Conservation (phyloP, 2,888 invertebrate genomes). For the Synergus laeviventris region DNA sequence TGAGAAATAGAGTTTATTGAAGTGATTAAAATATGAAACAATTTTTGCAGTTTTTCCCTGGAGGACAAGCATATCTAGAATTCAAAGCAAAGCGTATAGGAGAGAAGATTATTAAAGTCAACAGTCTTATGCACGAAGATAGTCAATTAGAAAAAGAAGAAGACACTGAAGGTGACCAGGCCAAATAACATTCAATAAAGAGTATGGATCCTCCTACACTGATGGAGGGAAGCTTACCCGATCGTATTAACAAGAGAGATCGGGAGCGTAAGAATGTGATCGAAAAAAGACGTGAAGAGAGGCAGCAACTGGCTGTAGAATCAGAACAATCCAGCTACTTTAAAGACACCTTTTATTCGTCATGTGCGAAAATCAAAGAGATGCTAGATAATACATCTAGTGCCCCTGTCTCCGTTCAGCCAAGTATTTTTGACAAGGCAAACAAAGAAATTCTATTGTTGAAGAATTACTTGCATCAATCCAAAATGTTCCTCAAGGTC, state of each 20-base stretch:
- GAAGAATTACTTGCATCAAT: slow-evolving; percentile 87
- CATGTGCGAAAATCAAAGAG: slow-evolving; percentile 82
- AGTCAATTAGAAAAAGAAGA: background rate
- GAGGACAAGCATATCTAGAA: background rate
- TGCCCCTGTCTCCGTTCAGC: slow-evolving; percentile 78
- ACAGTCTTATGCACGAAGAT: slow-evolving; percentile 20
- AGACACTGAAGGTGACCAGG: slow-evolving; percentile 1
- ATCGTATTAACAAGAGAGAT: slow-evolving; percentile 78
- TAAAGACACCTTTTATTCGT: slow-evolving; percentile 82
- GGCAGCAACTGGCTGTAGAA: slow-evolving; percentile 80
- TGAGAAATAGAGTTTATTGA: too few relatives aligned
- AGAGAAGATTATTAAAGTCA: slow-evolving; percentile 16
- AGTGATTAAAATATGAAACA: too few relatives aligned
- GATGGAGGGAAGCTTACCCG: slow-evolving; percentile 74
- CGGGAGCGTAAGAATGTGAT: slow-evolving; percentile 82
- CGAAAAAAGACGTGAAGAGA: slow-evolving; percentile 82
- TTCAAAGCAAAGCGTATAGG: background rate
- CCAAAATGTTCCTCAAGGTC: slow-evolving; percentile 87
- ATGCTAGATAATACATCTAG: slow-evolving; percentile 77
- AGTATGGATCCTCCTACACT: slow-evolving; percentile 60
- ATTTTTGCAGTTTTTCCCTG: slow-evolving; percentile 22
- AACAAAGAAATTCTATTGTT: slow-evolving; percentile 85
- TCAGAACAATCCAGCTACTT: slow-evolving; percentile 85
- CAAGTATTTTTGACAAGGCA: slow-evolving; percentile 82
- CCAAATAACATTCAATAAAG: slow-evolving; percentile 56